Percentiles rank a stretch among this genome's conserved stretches.
These are phyloP conservation scores for Theocolax elegans DNA, from an alignment of 1,140 invertebrate genomes.

Conservation along the genomic window DNA sequence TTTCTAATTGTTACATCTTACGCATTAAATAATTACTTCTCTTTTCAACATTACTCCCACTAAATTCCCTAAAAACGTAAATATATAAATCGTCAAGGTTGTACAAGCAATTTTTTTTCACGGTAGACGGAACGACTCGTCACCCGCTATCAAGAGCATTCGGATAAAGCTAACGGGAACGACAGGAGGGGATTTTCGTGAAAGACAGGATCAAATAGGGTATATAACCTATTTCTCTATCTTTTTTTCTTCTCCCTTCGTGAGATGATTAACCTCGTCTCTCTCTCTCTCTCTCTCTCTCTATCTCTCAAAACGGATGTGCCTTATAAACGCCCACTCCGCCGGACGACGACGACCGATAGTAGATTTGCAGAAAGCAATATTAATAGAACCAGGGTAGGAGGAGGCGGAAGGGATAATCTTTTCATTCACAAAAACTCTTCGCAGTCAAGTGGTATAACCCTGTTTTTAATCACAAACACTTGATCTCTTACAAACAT, in stretches of 20 bases:
- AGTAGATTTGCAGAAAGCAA: constrained; percentile 51
- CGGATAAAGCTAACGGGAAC: background rate
- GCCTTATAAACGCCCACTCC: background rate
- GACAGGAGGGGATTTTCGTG: background rate
- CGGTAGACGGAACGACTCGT: too few species aligned
- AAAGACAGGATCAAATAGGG: background rate
- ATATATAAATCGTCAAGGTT: too few species aligned
- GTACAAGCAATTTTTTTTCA: too few species aligned
- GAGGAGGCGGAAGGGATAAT: constrained; percentile 8
- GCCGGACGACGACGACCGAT: background rate
- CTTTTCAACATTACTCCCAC: too few species aligned
- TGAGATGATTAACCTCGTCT: background rate
- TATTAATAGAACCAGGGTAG: constrained; percentile 51
- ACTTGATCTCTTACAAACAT: constrained; percentile 7
- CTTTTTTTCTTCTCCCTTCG: too few species aligned
- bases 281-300: too few species aligned
- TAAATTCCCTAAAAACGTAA: too few species aligned
- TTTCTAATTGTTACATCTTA: too few species aligned
- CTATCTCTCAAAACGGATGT: too few species aligned
- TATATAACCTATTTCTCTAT: too few species aligned
- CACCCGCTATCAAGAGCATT: too few species aligned
- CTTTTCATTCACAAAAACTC: constrained; percentile 2
- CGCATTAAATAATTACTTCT: too few species aligned
- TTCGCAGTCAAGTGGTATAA: constrained; percentile 1
- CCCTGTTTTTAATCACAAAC: constrained; percentile 15